phyloP scores from a whole-genome alignment of 1,140 invertebrate genomes.

The Sminthurinus signatus region DNA sequence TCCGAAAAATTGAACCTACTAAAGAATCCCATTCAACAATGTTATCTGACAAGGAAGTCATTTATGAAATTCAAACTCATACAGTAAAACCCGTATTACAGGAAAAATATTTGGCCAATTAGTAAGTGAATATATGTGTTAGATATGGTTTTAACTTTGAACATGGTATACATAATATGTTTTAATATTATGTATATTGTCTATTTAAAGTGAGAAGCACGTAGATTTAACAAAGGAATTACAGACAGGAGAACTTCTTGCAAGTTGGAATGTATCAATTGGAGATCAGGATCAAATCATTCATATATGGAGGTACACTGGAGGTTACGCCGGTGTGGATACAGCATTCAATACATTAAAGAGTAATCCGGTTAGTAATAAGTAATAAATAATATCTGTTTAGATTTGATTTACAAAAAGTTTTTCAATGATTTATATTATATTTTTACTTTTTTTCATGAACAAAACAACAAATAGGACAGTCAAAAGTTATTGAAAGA shows the following conservation, averaged over 20 bases:
- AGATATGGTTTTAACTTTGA: no score
- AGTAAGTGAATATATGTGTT: constrained; percentile 79
- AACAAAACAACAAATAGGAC: constrained; percentile 63
- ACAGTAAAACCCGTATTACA: constrained; percentile 82
- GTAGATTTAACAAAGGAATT: constrained; percentile 68
- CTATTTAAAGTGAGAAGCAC: constrained; percentile 67
- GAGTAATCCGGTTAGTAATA: constrained; percentile 58
- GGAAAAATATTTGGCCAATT: constrained; percentile 78
- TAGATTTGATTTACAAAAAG: background rate
- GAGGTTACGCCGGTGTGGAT: constrained; percentile 84
- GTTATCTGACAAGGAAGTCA: constrained; percentile 87
- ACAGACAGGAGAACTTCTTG: constrained; percentile 67
- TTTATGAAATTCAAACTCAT: constrained; percentile 91
- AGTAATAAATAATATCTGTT: background rate
- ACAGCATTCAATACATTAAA: constrained; percentile 63
- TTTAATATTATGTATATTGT: no score
- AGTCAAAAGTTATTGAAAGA: constrained; percentile 71
- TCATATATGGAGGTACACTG: constrained; percentile 88
- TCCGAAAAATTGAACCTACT: constrained; percentile 84
- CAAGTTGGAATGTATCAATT: constrained; percentile 82
- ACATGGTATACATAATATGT: no score
- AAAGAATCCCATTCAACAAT: constrained; percentile 92
- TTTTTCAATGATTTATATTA: no score
- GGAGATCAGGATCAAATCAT: constrained; percentile 96
- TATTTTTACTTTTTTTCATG: background rate